Base-by-base conservation (phyloP, 1,140 invertebrate genomes). In the Nymphalis io region DNA sequence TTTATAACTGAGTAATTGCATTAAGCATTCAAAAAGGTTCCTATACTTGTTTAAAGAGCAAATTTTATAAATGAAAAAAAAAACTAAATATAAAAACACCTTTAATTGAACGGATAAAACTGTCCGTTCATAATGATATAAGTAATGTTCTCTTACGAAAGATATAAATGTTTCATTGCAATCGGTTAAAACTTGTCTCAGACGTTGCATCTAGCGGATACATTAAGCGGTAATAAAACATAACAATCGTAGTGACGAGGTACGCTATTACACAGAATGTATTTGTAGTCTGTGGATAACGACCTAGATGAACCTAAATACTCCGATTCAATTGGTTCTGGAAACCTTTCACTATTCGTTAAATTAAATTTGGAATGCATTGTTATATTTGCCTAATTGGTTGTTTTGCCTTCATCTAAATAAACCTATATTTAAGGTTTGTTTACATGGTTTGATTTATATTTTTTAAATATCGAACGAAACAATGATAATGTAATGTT, bases 201-300 rank as follows among this genome's bases (percentile, higher is more conserved):
- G 42, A 18, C 1, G 18, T 21, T 51, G 48, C 12, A 48, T 18
- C 48, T 11, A 21, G 40, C 39, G 55, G 33, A 58, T 38, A 27
- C 55, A 38, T 21, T 44, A 39, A 61, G 21, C 48, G 58, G 53
- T 44, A 53, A 60, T 51, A 68, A 59, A 59, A 68, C 23, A n/a
- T 18, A 58, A 66, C 63, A 64, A 55, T 64, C 27, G 20, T 6
- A 42, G 15, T 39, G n/a, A 58, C 51, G 44, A 60, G 59, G 21
- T 53, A n/a, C 21, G 64, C 64, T 59, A 57, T 67, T 67, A 66
- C 51, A 33, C 6, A 27, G 23, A 33, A 65, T n/a, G 16, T 48
- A n/a, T 48, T 48, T 20, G 46, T 48, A 48, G 4, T 44, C 42
- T 44, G 15, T 18, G 15, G 16, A 18, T 48, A 48, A 48, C 18